Conservation (phyloP, 2,888 invertebrate species). For the Lepidochrysops patricia region DNA sequence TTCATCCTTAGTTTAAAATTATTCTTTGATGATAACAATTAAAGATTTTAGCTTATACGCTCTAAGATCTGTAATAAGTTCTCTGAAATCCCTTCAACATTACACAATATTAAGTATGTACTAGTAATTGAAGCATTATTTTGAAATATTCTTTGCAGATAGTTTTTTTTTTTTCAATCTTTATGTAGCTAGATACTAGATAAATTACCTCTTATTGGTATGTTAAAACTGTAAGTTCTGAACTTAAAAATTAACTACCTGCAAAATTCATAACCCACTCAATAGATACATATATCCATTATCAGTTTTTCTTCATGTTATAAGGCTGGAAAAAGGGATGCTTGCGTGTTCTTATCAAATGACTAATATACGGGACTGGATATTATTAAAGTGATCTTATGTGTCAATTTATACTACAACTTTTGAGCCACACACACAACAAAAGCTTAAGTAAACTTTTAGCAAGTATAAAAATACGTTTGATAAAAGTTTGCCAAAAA, state of each 20-base stretch:
- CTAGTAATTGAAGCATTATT: slow-evolving; percentile 63
- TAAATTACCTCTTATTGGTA: too few species aligned
- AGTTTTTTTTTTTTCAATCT: neutral
- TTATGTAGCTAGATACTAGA: too few species aligned
- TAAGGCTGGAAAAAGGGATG: neutral
- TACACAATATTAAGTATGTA: slow-evolving; percentile 5
- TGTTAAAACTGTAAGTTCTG: too few species aligned
- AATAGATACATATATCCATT: neutral
- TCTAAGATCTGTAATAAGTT: neutral
- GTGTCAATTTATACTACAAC: neutral
- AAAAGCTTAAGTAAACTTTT: too few species aligned
- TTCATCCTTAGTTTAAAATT: too few species aligned
- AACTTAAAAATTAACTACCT: neutral
- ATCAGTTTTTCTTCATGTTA: neutral
- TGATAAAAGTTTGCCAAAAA: too few species aligned
- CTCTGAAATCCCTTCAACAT: slow-evolving; percentile 40
- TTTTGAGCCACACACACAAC: too few species aligned
- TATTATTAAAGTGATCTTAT: neutral
- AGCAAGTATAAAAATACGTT: too few species aligned
- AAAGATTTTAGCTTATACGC: slow-evolving; percentile 16
- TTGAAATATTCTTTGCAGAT: neutral
- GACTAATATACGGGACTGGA: too few species aligned
- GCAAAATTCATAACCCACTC: neutral
- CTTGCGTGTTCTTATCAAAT: neutral
- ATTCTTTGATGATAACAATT: too few species aligned